phyloP scores from a whole-genome alignment of 2,113 vertebrate genomes.

The Scomber japonicus region DNA sequence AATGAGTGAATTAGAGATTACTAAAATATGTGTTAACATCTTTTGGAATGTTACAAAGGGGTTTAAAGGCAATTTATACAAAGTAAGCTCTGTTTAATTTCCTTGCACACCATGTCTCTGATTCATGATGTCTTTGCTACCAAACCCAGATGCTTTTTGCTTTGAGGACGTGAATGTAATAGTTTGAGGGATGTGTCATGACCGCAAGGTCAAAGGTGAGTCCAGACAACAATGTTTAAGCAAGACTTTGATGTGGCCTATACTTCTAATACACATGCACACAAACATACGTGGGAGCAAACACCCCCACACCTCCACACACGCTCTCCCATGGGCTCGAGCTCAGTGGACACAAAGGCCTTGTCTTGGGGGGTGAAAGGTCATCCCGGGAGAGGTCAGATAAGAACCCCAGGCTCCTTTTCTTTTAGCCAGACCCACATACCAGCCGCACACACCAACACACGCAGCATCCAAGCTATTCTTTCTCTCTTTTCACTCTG shows the following conservation, averaged over 20 bases:
- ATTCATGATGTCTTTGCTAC: slow-evolving; percentile 1
- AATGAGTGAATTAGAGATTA: background rate
- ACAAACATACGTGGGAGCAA: slow-evolving; percentile 19
- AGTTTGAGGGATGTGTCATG: slow-evolving; percentile 70
- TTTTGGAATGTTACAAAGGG: background rate
- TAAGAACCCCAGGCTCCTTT: slow-evolving; percentile 79
- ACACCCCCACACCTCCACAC: slow-evolving; percentile 34
- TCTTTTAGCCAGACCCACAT: slow-evolving; percentile 69
- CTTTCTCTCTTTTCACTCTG: slow-evolving; percentile 52
- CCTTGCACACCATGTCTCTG: background rate
- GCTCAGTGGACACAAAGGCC: slow-evolving; percentile 77
- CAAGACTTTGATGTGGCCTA: slow-evolving; percentile 88
- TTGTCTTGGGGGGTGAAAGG: slow-evolving; percentile 79
- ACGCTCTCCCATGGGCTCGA: slow-evolving; percentile 60
- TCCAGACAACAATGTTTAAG: slow-evolving; percentile 87
- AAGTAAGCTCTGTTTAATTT: background rate
- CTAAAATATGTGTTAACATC: background rate
- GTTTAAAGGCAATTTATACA: no score
- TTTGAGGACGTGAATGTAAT: slow-evolving; percentile 36
- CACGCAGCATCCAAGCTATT: slow-evolving; percentile 53
- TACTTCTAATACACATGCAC: slow-evolving; percentile 52
- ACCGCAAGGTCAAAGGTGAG: slow-evolving; percentile 84
- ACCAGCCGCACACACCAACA: slow-evolving; percentile 60
- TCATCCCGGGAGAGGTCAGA: slow-evolving; percentile 77
- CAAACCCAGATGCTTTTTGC: slow-evolving; percentile 38